These are phyloP conservation scores for Megathymus violae DNA, from an alignment of 1,140 invertebrate genomes.

Conservation along the genomic window DNA sequence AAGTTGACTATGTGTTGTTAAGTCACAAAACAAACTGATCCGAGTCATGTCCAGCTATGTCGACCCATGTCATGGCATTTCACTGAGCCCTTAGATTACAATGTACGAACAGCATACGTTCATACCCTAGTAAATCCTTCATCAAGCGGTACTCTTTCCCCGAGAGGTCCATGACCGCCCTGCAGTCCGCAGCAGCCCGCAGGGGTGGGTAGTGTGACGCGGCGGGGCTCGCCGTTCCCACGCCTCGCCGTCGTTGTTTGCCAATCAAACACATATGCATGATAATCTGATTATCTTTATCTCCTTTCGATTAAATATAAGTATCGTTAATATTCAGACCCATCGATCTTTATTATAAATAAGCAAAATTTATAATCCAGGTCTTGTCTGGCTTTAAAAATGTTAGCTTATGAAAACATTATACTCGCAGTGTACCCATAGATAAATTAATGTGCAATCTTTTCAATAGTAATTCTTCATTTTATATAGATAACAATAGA, in stretches of 20 bases:
- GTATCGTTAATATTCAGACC: neutral
- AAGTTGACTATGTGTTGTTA: no score
- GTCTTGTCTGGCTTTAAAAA: no score
- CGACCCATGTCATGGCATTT: constrained; percentile 5
- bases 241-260: constrained; percentile 9
- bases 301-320: constrained; percentile 10
- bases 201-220: constrained; percentile 19
- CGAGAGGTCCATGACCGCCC: neutral
- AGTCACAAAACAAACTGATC: no score
- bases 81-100: constrained; percentile 1
- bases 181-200: constrained; percentile 4
- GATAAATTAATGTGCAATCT: no score
- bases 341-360: no score
- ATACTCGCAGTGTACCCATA: no score
- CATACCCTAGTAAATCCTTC: constrained; percentile 12
- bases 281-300: constrained; percentile 21
- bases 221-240: constrained; percentile 11
- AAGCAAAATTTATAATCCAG: no score
- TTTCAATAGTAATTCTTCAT: no score
- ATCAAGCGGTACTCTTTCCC: constrained; percentile 6
- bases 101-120: constrained; percentile 11
- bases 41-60: no score
- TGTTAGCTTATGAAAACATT: no score
- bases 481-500: no score
- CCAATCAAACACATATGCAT: neutral